phyloP scores from a whole-genome alignment of 2,113 vertebrate genomes.

The Muscicapa adusta region DNA sequence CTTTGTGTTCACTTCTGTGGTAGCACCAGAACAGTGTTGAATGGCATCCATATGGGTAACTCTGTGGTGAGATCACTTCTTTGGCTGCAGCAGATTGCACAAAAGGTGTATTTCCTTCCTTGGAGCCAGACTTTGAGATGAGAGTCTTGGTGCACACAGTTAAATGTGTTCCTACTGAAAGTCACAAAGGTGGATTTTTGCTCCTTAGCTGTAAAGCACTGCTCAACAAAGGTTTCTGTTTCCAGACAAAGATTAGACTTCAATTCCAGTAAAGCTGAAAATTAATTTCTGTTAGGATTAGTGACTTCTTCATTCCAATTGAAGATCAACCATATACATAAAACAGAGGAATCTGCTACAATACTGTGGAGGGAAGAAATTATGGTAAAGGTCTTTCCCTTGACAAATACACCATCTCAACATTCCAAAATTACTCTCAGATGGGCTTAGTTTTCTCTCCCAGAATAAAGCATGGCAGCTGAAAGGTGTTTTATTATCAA shows the following conservation, averaged over 20 bases:
- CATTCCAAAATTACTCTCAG: background rate
- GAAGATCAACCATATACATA: background rate
- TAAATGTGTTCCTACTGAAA: background rate
- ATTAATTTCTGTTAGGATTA: background rate
- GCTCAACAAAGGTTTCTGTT: background rate
- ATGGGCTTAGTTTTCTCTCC: background rate
- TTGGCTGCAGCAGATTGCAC: background rate
- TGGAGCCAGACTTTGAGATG: background rate
- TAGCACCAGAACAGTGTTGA: background rate
- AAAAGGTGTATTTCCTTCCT: background rate
- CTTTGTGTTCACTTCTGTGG: background rate
- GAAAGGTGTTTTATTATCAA: background rate
- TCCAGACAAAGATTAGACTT: background rate
- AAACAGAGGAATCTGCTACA: background rate
- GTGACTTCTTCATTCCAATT: background rate
- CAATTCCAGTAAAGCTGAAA: background rate
- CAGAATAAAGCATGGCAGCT: background rate
- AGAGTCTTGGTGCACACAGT: background rate
- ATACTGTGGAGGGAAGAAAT: background rate
- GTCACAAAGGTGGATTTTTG: background rate
- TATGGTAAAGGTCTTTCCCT: background rate
- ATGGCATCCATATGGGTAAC: background rate
- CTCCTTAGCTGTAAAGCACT: background rate
- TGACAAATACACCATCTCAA: background rate
- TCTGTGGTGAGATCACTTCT: background rate